Evolutionary conservation across 2,113 vertebrate species (phyloP).

Genomic region (Himantopus leucocephalus): DNA sequence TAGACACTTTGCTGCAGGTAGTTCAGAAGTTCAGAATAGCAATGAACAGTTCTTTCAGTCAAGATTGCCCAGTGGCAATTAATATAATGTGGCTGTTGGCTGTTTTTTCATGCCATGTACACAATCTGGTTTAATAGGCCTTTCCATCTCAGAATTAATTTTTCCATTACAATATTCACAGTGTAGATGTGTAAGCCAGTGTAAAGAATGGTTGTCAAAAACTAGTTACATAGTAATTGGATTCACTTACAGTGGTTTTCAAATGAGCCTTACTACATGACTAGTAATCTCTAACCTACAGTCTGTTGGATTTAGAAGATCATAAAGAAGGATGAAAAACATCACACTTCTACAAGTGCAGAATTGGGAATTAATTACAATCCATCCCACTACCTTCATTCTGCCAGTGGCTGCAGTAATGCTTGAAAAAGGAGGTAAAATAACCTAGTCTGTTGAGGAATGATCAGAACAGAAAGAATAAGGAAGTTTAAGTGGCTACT

Average conservation of each 20-base stretch:
- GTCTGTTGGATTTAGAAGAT: not conserved
- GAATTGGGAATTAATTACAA: not conserved
- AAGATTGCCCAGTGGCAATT: not conserved
- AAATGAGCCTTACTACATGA: not conserved
- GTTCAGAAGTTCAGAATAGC: not conserved
- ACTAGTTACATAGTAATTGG: not conserved
- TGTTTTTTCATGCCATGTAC: not conserved
- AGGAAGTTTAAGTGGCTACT: not conserved
- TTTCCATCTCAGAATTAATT: not conserved
- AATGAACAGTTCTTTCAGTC: not conserved
- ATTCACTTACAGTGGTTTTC: not conserved
- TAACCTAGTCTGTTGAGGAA: not conserved
- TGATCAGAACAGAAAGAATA: not conserved
- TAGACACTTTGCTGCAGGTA: not conserved
- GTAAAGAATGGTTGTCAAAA: not conserved
- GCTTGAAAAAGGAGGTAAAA: not conserved
- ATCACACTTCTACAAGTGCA: not conserved
- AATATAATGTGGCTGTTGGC: not conserved
- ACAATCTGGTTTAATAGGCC: not conserved
- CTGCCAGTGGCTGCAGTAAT: not conserved
- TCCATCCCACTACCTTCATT: not conserved
- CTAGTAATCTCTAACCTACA: not conserved
- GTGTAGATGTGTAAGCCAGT: not conserved
- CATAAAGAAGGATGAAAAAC: not conserved
- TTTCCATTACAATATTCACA: not conserved